These are phyloP conservation scores for Nycticryphes semicollaris DNA, from an alignment of 2,113 vertebrate species.

Conservation along the genomic window DNA sequence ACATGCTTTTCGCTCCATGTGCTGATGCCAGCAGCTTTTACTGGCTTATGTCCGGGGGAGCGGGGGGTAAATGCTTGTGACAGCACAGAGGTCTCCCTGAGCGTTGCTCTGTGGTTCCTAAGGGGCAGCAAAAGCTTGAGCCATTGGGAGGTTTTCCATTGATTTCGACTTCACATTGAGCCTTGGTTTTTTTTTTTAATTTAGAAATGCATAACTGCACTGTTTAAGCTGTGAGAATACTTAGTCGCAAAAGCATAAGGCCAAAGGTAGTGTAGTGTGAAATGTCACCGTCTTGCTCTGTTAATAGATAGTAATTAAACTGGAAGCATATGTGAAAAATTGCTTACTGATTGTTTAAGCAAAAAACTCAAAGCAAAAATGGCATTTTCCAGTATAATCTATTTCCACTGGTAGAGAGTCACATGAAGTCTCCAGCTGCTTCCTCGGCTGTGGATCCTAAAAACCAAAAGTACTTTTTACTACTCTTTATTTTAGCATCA, in stretches of 20 bases:
- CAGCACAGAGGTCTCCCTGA: neutral
- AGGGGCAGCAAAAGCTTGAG: neutral
- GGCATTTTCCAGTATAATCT: neutral
- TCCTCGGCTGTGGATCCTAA: neutral
- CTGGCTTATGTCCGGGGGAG: neutral
- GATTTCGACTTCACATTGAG: neutral
- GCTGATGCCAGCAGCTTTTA: constrained; percentile 48
- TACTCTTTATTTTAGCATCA: neutral
- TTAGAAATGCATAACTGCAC: neutral
- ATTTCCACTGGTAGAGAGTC: neutral
- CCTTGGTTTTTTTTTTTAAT: neutral
- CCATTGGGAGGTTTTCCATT: neutral
- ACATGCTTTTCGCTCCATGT: neutral
- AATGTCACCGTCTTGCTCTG: neutral
- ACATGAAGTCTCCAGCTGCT: neutral
- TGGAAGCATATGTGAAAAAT: neutral
- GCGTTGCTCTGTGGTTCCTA: neutral
- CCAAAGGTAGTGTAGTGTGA: neutral
- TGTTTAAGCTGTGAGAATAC: neutral
- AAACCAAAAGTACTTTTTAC: neutral
- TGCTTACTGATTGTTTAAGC: neutral
- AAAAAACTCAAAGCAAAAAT: neutral
- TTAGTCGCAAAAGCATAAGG: neutral
- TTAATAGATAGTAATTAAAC: neutral
- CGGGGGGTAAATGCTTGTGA: neutral